Base-by-base conservation (phyloP, 2,888 invertebrate species). In the Cephus pygmeus region DNA sequence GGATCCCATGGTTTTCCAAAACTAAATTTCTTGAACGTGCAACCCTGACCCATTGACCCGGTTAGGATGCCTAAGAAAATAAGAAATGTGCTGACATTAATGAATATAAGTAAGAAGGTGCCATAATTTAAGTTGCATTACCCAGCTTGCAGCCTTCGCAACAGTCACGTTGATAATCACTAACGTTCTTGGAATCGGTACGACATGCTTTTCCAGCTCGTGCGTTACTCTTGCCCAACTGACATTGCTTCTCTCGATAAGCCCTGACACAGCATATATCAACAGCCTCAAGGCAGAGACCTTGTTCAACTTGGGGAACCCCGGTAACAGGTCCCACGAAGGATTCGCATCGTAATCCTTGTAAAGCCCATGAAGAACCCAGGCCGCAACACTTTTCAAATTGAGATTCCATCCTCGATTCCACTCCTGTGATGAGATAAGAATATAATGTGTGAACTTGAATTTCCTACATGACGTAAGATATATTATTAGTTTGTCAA, bases 251-350 rank as follows among this genome's bases (percentile, higher is more conserved):
- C 81, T 93, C 92, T 82, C 93, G 93, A 81, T 84, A 92, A 84
- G 85, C 83, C 75, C 85, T 84, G 3, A 87, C 92, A 88, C 95
- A 95, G 86, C 95, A 96, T 56, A 95, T 93, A 77, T 93, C 93
- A 34, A 94, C 92, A 0, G 94, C 93, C n/a, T 94, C 93, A 69
- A 94, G 88, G 83, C 96, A 96, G 1, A 93, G 88, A 3, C 92
- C 92, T 84, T 95, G 94, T 87, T 94, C 94, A 69, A 93, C 92
- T 11, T 92, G 90, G 0, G 93, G 90, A 75, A 95, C 92, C 30
- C 92, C 93, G 1, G 92, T 87, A 69, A 94, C 92, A 1, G 94
- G 93, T 1, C 92, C 92, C 0, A 92, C 91, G 80, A 92, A 92
- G 75, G 91, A 91, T 12, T 91, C 90, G 83, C 94, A 94, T 34